Evolutionary conservation across 1,140 invertebrate species (phyloP).

Genomic region (Ganaspis sp.): DNA sequence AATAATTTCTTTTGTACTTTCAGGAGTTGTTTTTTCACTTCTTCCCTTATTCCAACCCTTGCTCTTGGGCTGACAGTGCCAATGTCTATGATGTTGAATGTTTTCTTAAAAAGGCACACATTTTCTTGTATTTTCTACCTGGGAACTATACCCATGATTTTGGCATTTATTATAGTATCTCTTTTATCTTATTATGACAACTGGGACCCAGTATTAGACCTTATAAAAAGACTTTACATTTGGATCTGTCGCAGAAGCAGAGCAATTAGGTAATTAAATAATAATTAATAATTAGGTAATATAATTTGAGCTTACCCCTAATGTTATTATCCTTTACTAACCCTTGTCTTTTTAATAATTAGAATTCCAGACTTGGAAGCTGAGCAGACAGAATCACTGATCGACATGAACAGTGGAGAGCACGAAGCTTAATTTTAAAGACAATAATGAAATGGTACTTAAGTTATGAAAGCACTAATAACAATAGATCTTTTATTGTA

Average conservation of each 20-base stretch:
- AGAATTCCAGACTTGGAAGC: constrained; percentile 82
- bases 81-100: constrained; percentile 89
- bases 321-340: constrained; percentile 15
- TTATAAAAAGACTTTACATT: constrained; percentile 79
- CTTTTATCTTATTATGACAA: constrained; percentile 89
- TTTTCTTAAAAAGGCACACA: constrained; percentile 84
- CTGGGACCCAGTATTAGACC: constrained; percentile 87
- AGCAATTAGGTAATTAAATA: constrained; percentile 72
- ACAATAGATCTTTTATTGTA: constrained; percentile 29
- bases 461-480: constrained; percentile 37
- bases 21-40: constrained; percentile 93
- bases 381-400: constrained; percentile 86
- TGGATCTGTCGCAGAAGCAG: constrained; percentile 76
- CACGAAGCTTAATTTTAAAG: constrained; percentile 76
- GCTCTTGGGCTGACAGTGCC: constrained; percentile 90
- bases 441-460: constrained; percentile 38
- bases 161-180: constrained; percentile 86
- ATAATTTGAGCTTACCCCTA: background rate
- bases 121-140: constrained; percentile 88
- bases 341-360: constrained; percentile 60
- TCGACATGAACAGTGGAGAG: constrained; percentile 79
- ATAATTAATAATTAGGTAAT: constrained; percentile 20
- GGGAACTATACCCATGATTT: constrained; percentile 86
- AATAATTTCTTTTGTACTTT: constrained; percentile 48
- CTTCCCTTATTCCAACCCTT: constrained; percentile 89